Base-by-base conservation (phyloP, 2,797 vertebrate genomes). In the Serranus cabrilla region DNA sequence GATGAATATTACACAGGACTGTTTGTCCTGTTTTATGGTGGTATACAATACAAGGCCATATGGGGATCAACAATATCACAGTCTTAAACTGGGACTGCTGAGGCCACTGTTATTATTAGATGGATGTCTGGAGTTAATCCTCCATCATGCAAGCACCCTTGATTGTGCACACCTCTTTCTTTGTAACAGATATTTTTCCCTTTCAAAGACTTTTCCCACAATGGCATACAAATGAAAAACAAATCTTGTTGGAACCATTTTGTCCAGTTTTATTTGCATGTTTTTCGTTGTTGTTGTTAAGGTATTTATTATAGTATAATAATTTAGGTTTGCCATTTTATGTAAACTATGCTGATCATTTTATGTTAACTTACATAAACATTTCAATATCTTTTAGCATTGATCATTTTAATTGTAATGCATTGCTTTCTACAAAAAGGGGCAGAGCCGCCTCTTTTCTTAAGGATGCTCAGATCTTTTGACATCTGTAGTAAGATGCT, bases 11-110 rank as follows among this genome's bases (percentile, higher is more conserved):
- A 65, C 71, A 61, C 58, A 12, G 72, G 43, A 75, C 86, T 70
- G 75, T 68, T 73, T 74, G 77, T 80, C 54, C 77, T 31, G 75
- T 57, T 80, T 81, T 50, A 57, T 61, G 47, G 45, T 46, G 11
- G 10, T 37, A 55, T 85, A 85, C 71, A 78, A 74, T 80, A 39
- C 65, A 62, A 60, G 62, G 64, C 83, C 82, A 89, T 87, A 85
- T 82, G 78, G 76, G 76, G 83, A 90, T 88, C 61, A 87, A 69
- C 76, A 78, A 69, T 74, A 60, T 87, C 51, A 84, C 66, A 67
- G 49, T 65, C 52, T 75, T 45, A 57, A 79, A 81, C 20, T 56
- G 67, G 76, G 85, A 51, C 68, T 74, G 58, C 69, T 61, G 57
- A 83, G 76, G 86, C 70, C 64, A 50, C 66, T 52, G 60, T 81